Evolutionary conservation across 2,113 vertebrate species (phyloP).

Genomic region (Pungitius pungitius): DNA sequence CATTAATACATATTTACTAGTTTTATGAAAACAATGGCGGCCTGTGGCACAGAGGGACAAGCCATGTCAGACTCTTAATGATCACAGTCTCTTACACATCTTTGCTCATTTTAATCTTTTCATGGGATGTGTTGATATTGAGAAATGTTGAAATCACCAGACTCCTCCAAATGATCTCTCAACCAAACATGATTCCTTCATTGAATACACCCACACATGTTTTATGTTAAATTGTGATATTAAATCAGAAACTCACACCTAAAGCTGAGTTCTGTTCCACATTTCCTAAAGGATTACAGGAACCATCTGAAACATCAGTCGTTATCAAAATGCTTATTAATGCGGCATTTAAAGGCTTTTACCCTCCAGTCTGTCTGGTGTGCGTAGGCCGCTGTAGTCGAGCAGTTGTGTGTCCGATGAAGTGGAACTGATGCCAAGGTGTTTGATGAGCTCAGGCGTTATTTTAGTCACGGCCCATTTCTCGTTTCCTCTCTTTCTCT

Average conservation of each 20-base stretch:
- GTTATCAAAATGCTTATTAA: constrained; percentile 4
- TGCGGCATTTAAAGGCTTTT: constrained; percentile 8
- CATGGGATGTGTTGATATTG: neutral
- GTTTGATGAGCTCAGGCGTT: constrained; percentile 43
- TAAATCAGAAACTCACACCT: constrained; percentile 2
- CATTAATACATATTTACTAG: neutral
- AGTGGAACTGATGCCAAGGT: constrained; percentile 29
- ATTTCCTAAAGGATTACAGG: constrained; percentile 16
- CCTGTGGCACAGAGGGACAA: neutral
- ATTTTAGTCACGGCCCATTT: constrained; percentile 55
- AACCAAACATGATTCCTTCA: neutral
- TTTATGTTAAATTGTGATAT: neutral
- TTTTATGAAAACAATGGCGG: neutral
- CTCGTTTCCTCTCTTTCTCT: constrained; percentile 44
- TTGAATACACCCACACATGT: neutral
- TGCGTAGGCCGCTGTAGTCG: neutral
- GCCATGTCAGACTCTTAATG: neutral
- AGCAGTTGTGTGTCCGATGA: constrained; percentile 32
- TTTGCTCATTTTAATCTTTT: neutral
- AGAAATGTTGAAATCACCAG: neutral
- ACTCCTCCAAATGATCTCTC: neutral
- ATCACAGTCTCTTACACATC: neutral
- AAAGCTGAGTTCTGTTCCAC: neutral
- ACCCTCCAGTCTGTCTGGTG: neutral
- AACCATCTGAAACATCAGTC: neutral